Percentiles rank a stretch among this genome's conserved stretches.
Evolutionary conservation across 2,113 vertebrate genomes (phyloP).

Genomic region (Oplegnathus fasciatus): DNA sequence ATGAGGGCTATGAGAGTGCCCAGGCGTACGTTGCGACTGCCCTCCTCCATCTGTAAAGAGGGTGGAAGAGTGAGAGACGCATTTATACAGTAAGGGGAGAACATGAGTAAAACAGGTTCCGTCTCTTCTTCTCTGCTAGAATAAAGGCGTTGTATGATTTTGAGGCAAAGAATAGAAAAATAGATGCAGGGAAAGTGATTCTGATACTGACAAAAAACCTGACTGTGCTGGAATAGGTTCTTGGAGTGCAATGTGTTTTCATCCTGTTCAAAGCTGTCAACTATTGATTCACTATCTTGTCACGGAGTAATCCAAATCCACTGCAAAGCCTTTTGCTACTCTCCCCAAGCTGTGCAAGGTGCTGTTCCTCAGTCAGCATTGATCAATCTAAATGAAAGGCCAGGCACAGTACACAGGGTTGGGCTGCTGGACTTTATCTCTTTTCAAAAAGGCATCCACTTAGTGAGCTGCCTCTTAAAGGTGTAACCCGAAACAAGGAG

Average conservation of each 20-base stretch:
- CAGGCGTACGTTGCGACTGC: constrained; percentile 90
- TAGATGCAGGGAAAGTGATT: neutral
- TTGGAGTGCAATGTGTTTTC: constrained; percentile 31
- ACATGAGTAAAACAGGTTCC: neutral
- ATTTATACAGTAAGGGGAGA: neutral
- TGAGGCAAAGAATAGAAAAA: neutral
- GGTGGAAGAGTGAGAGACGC: neutral
- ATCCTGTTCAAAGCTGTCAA: constrained; percentile 47
- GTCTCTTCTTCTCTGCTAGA: neutral
- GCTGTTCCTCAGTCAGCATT: constrained; percentile 66
- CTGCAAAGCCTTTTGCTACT: constrained; percentile 4
- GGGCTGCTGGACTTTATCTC: constrained; percentile 35
- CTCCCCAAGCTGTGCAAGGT: constrained; percentile 35
- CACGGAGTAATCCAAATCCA: constrained; percentile 49
- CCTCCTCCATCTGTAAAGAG: constrained; percentile 89
- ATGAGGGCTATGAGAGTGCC: constrained; percentile 93
- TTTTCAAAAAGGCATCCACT: constrained; percentile 54
- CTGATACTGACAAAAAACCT: neutral
- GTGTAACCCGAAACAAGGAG: neutral
- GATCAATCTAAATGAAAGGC: constrained; percentile 70
- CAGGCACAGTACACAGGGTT: constrained; percentile 28
- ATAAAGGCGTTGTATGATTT: neutral
- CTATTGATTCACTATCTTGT: constrained; percentile 65
- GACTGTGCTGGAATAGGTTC: constrained; percentile 11
- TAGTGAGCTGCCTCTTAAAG: constrained; percentile 20